phyloP scores from a whole-genome alignment of 1,140 invertebrate genomes.

The Anastatus disparis region DNA sequence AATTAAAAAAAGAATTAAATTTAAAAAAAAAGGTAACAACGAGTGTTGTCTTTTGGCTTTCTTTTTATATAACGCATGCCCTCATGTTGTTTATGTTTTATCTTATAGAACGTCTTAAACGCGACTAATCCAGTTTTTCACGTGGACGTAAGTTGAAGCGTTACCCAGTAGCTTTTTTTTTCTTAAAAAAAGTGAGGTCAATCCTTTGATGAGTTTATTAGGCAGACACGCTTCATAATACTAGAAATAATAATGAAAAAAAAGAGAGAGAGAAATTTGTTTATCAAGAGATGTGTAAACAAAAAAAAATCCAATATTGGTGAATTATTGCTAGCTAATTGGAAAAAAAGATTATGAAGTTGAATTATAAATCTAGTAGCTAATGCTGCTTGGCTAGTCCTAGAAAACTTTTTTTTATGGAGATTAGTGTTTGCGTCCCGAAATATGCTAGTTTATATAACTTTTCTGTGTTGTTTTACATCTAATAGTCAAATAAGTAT shows the following conservation, averaged over 20 bases:
- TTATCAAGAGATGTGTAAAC: too few species aligned
- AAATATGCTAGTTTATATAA: neutral
- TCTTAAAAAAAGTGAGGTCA: too few species aligned
- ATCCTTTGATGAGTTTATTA: constrained; percentile 47
- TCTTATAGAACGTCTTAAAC: constrained; percentile 68
- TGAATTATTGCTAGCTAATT: too few species aligned
- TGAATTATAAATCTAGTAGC: constrained; percentile 40
- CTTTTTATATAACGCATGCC: constrained; percentile 63
- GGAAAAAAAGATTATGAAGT: neutral
- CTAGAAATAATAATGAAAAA: too few species aligned
- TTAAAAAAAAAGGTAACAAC: too few species aligned
- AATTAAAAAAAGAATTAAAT: too few species aligned
- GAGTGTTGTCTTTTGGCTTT: constrained; percentile 46
- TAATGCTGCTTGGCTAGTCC: constrained; percentile 56
- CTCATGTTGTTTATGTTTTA: constrained; percentile 65
- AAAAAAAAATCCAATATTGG: too few species aligned
- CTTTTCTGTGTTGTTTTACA: constrained; percentile 11
- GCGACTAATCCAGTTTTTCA: constrained; percentile 68
- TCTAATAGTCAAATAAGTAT: too few species aligned
- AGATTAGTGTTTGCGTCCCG: neutral
- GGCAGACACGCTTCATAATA: constrained; percentile 52
- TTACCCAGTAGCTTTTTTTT: constrained; percentile 57
- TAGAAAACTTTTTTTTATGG: constrained; percentile 24
- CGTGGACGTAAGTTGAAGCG: constrained; percentile 66
- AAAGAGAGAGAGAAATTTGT: too few species aligned